Evolutionary conservation across 2,888 invertebrate genomes (phyloP).

Genomic region (Pseudococcus longispinus): DNA sequence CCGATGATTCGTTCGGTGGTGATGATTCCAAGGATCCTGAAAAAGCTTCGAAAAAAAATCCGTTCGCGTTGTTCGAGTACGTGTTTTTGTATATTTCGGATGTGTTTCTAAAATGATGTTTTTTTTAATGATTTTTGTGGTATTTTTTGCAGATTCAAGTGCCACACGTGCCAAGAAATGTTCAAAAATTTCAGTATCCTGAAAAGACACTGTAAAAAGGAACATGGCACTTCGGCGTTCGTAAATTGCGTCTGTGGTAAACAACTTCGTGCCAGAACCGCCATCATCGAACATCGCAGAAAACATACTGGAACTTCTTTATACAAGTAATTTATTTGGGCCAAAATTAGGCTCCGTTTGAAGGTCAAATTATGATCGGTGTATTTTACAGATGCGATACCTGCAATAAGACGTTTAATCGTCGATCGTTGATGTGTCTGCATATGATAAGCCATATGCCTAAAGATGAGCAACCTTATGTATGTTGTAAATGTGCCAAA

Average conservation of each 20-base stretch:
- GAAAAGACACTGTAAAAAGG: conserved; percentile 63
- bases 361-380: background rate
- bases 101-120: background rate
- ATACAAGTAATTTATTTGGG: conserved; percentile 64
- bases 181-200: conserved; percentile 66
- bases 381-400: conserved; percentile 65
- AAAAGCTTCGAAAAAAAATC: conserved; percentile 31
- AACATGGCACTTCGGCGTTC: conserved; percentile 64
- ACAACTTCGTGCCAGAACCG: conserved; percentile 66
- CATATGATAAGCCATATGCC: conserved; percentile 67
- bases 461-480: conserved; percentile 66
- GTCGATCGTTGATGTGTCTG: conserved; percentile 65
- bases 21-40: conserved; percentile 3
- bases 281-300: conserved; percentile 67
- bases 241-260: conserved; percentile 66
- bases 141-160: conserved; percentile 64
- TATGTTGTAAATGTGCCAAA: conserved; percentile 66
- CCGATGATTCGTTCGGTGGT: conserved; percentile 20
- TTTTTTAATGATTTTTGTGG: background rate
- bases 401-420: conserved; percentile 67
- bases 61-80: conserved; percentile 50
- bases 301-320: conserved; percentile 67
- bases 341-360: background rate
- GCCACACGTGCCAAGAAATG: conserved; percentile 64
- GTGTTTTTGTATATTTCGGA: too few relatives aligned